Conservation (phyloP, 2,113 vertebrate genomes). For the Chiloscyllium plagiosum region DNA sequence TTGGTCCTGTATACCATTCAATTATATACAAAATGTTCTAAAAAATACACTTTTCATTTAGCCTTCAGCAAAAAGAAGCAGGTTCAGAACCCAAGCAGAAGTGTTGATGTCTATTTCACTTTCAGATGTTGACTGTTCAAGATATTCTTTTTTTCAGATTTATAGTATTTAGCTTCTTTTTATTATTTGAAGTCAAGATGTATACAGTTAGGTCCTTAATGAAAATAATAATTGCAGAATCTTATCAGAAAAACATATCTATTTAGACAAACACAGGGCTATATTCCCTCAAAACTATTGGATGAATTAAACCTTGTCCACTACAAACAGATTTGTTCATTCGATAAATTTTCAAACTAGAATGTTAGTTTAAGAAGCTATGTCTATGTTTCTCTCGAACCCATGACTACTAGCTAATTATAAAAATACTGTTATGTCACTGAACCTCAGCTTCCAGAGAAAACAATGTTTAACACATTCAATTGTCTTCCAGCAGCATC, state of each 20-base stretch:
- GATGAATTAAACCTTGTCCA: neutral
- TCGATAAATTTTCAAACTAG: neutral
- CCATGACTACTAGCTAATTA: conserved; percentile 1
- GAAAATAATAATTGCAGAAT: neutral
- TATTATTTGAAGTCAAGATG: neutral
- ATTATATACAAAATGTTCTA: neutral
- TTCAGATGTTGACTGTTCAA: neutral
- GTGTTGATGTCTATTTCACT: neutral
- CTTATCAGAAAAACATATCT: neutral
- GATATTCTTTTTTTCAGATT: neutral
- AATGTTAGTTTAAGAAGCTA: neutral
- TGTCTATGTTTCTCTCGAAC: neutral
- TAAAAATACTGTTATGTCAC: neutral
- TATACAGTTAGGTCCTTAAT: neutral
- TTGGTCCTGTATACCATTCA: neutral
- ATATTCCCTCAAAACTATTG: neutral
- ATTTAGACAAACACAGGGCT: neutral
- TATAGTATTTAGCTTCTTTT: neutral
- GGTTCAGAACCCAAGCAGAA: too few species aligned
- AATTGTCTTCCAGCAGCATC: neutral
- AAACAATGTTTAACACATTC: neutral
- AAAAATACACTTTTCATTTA: too few species aligned
- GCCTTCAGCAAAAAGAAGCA: neutral
- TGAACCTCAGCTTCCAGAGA: neutral
- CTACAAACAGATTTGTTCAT: neutral